A percentile compares a stretch with the other conserved stretches of the same genome.
phyloP scores from a whole-genome alignment of 2,113 vertebrate genomes.

The Smithornis capensis region DNA sequence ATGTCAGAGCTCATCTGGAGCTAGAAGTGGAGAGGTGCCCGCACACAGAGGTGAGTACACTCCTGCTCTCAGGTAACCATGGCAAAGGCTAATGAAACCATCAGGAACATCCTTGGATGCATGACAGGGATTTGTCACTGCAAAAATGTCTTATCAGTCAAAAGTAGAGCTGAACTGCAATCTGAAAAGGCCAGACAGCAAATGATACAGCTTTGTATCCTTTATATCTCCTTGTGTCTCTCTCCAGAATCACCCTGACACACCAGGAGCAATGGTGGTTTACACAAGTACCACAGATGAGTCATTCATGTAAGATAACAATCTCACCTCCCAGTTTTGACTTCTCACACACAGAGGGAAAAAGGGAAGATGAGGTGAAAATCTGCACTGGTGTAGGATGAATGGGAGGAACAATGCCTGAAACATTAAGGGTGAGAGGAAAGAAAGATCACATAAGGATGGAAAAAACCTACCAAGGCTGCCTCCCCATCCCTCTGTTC shows the following conservation, averaged over 20 bases:
- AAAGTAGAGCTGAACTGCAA: neutral
- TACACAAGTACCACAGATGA: fast-evolving
- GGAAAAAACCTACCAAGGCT: neutral
- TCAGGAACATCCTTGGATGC: fast-evolving
- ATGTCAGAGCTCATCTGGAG: neutral
- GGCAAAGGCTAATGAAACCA: neutral
- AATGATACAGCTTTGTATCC: neutral
- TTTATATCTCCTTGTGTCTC: no score
- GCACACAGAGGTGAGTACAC: fast-evolving
- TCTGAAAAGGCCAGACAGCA: neutral
- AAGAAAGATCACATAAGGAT: neutral
- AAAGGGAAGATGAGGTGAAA: neutral
- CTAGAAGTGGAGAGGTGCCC: neutral
- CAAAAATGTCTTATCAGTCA: neutral
- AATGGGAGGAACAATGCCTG: neutral
- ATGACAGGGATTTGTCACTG: neutral
- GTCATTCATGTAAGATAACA: neutral
- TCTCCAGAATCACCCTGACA: neutral
- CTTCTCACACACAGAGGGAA: neutral
- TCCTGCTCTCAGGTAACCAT: fast-evolving
- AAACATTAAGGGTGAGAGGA: neutral
- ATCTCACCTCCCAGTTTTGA: neutral
- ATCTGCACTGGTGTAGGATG: neutral
- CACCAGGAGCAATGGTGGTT: neutral
- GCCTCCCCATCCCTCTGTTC: neutral